Conservation (phyloP, 2,113 vertebrate species). For the Atherinomorus stipes region DNA sequence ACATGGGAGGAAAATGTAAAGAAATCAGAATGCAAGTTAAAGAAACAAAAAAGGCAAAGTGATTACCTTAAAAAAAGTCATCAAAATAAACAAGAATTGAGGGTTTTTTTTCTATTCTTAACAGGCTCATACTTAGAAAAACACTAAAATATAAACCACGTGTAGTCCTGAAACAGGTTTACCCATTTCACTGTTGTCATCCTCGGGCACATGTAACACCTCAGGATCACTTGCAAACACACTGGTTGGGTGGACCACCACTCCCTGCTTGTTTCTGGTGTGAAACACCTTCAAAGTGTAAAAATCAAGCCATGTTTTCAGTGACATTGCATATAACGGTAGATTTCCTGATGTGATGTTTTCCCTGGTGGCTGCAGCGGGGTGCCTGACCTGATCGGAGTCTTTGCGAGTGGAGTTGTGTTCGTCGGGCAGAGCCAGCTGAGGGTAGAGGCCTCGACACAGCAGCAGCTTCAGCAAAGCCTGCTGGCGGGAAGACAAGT, state of each 20-base stretch:
- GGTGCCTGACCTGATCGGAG: conserved; percentile 88
- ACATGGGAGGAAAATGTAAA: background rate
- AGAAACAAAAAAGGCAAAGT: background rate
- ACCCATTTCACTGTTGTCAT: conserved; percentile 72
- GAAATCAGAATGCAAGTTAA: conserved; percentile 8
- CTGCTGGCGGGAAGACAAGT: conserved; percentile 81
- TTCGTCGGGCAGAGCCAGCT: conserved; percentile 89
- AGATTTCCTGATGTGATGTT: background rate
- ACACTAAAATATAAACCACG: background rate
- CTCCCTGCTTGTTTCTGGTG: conserved; percentile 88
- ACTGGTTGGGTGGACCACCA: conserved; percentile 90
- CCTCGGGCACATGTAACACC: conserved; percentile 80
- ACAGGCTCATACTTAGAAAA: too few species aligned
- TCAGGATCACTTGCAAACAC: conserved; percentile 88
- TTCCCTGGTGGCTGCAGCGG: background rate
- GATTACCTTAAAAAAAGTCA: too few species aligned
- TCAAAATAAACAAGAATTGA: too few species aligned
- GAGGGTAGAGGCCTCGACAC: conserved; percentile 90
- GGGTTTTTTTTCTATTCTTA: too few species aligned
- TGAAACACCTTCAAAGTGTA: conserved; percentile 87
- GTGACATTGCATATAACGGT: rapidly evolving
- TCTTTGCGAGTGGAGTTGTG: conserved; percentile 90
- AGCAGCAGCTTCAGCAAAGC: conserved; percentile 89
- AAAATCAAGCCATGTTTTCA: background rate
- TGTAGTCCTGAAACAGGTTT: background rate